phyloP scores from a whole-genome alignment of 2,113 vertebrate genomes.

The Cathartes aura region DNA sequence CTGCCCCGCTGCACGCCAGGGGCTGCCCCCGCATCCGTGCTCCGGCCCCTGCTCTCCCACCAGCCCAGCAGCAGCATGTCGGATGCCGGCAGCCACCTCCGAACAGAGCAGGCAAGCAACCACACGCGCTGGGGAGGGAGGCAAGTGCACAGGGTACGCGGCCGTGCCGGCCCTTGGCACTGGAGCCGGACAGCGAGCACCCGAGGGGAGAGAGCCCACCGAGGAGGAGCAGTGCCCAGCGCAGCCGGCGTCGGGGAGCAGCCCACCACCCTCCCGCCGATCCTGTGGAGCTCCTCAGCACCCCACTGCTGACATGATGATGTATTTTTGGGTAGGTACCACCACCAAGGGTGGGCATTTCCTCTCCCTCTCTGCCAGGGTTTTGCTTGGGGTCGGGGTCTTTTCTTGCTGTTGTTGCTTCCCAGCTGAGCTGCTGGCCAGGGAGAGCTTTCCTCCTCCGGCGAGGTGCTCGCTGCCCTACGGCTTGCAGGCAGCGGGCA shows the following conservation, averaged over 20 bases:
- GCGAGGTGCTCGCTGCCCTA: neutral
- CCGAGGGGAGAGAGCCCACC: neutral
- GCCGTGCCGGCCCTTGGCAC: neutral
- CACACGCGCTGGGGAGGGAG: neutral
- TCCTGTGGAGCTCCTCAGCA: neutral
- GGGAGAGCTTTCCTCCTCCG: neutral
- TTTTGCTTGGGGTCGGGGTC: neutral
- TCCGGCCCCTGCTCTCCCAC: neutral
- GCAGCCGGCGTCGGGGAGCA: neutral
- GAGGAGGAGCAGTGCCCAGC: neutral
- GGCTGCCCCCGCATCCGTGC: neutral
- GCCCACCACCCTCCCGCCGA: neutral
- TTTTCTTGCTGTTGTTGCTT: neutral
- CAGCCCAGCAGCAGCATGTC: neutral
- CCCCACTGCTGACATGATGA: constrained; percentile 3
- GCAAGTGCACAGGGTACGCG: neutral
- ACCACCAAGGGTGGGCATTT: neutral
- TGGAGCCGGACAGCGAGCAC: neutral
- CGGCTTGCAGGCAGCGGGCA: neutral
- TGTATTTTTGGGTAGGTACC: constrained; percentile 69
- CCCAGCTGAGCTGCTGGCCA: neutral
- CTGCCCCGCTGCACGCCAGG: neutral
- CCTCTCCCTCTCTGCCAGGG: neutral
- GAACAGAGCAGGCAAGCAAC: neutral
- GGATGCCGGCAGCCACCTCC: neutral